A percentile compares a stretch with the other conserved stretches of the same genome.
These are phyloP conservation scores for Drosophila oshimai DNA, from an alignment of 1,140 invertebrate species.

Conservation along the genomic window DNA sequence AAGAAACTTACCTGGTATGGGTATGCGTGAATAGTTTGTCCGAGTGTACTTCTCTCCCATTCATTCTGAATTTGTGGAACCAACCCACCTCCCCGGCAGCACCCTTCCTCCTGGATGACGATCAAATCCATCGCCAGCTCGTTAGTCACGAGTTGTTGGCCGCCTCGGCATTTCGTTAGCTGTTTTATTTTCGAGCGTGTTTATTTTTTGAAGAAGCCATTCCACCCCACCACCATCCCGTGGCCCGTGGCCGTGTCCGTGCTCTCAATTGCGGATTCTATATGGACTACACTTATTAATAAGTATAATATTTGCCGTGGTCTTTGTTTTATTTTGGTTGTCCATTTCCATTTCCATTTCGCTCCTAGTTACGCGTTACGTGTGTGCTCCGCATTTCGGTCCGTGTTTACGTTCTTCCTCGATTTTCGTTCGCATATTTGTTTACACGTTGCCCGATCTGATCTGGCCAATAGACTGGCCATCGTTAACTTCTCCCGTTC, in stretches of 20 bases:
- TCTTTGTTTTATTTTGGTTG: conserved; percentile 24
- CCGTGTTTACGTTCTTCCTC: conserved; percentile 49
- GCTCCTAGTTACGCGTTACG: conserved; percentile 36
- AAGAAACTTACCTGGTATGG: too few species aligned
- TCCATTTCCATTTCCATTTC: not conserved
- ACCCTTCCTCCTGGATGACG: not conserved
- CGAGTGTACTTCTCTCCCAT: not conserved
- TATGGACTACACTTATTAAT: conserved; percentile 73
- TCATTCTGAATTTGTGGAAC: not conserved
- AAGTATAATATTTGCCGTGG: conserved; percentile 62
- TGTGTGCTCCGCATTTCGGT: not conserved
- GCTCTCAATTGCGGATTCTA: conserved; percentile 26
- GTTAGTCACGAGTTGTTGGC: conserved; percentile 64
- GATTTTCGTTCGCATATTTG: conserved; percentile 23
- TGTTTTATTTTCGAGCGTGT: conserved; percentile 54
- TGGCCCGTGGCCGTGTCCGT: not conserved
- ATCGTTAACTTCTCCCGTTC: conserved; percentile 24
- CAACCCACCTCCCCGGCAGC: too few species aligned
- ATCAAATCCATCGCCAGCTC: conserved; percentile 48
- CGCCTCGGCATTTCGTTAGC: conserved; percentile 32
- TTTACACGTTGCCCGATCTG: conserved; percentile 45
- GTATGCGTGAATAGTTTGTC: not conserved
- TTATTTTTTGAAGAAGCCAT: conserved; percentile 62
- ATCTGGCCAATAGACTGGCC: conserved; percentile 33
- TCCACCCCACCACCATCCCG: not conserved